These are phyloP conservation scores for Enteromius trimaculatus DNA, from an alignment of 2,797 vertebrate species.

Conservation along the genomic window DNA sequence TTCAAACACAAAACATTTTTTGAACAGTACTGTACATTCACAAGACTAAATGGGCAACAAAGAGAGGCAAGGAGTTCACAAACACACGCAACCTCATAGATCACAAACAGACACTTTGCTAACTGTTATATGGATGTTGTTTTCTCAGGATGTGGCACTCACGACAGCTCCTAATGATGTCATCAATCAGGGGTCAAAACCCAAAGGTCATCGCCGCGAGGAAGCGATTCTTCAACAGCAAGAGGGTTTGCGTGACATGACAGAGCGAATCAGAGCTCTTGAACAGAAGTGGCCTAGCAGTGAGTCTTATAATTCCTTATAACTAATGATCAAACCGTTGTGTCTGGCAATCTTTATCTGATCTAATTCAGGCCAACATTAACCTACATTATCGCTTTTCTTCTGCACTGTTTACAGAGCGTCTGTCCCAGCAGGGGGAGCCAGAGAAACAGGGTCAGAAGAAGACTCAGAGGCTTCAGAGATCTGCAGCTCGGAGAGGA, in stretches of 20 bases:
- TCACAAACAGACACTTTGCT: constrained; percentile 20
- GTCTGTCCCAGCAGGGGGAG: constrained; percentile 53
- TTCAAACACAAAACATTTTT: too few species aligned
- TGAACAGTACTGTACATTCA: not conserved
- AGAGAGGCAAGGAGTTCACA: not conserved
- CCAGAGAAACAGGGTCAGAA: constrained; percentile 46
- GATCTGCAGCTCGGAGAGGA: constrained; percentile 26
- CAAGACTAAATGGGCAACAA: not conserved
- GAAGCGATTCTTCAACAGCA: constrained; percentile 75
- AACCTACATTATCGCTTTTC: not conserved
- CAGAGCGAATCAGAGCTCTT: constrained; percentile 66
- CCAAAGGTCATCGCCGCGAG: constrained; percentile 73
- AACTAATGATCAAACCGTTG: constrained; percentile 27
- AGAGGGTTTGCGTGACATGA: constrained; percentile 74
- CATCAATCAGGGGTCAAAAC: constrained; percentile 68
- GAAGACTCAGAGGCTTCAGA: constrained; percentile 13
- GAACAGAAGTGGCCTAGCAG: constrained; percentile 67
- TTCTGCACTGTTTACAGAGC: constrained; percentile 24
- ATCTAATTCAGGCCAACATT: constrained; percentile 1
- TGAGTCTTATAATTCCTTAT: constrained; percentile 57
- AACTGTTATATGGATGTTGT: constrained; percentile 18
- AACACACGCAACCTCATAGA: not conserved
- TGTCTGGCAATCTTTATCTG: not conserved
- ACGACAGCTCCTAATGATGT: constrained; percentile 59
- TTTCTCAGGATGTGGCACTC: constrained; percentile 57